Evolutionary conservation across 2,888 invertebrate genomes (phyloP), one percentile per base, ranked within the genome.

Genomic region (Amblyteles armatorius): DNA sequence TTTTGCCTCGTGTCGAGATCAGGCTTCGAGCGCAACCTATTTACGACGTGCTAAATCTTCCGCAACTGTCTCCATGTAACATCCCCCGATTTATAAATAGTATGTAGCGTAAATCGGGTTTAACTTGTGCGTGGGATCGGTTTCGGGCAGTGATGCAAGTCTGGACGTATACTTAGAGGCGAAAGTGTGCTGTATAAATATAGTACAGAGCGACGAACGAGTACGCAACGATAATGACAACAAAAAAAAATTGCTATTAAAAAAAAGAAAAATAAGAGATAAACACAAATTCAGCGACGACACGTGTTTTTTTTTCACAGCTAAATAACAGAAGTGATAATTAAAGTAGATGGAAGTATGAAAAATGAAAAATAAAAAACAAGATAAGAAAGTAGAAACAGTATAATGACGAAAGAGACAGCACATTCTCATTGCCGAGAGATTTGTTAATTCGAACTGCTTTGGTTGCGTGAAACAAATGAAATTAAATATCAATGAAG

Each of bases 121-220:
- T 40, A 81, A 36, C 33, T 72, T 60, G 29, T 73, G 78, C 78
- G 60, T 78, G 60, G 81, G 84, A 79, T 82, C 48, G 74, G 78
- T 82, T 79, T 72, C 67, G 71, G 82, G 19, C 65, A 69, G 33
- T 76, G 79, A 76, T 82, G 82, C 74, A 55, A 82, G 72, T 78
- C 57, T 79, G 84, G 82, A 84, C 84, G 76, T 79, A 65, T 65
- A 86, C 85, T 79, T 65, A 81, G 67, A 80, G 84, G 79, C 83
- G 73, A 78, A 79, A 77, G 26, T 79, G 76, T 76, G 36, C 65
- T 67, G 36, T 67, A 36, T 60, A 57, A 72, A 55, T 48, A 74
- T 63, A 79, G 22, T 82, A 84, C 82, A 84, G 57, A 79, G 73
- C 83, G 60, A 82, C 40, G 67, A 82, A 79, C 55, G 65, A 77